Conservation (phyloP, 2,797 vertebrate species). For the Halcyon smyrnensis region DNA sequence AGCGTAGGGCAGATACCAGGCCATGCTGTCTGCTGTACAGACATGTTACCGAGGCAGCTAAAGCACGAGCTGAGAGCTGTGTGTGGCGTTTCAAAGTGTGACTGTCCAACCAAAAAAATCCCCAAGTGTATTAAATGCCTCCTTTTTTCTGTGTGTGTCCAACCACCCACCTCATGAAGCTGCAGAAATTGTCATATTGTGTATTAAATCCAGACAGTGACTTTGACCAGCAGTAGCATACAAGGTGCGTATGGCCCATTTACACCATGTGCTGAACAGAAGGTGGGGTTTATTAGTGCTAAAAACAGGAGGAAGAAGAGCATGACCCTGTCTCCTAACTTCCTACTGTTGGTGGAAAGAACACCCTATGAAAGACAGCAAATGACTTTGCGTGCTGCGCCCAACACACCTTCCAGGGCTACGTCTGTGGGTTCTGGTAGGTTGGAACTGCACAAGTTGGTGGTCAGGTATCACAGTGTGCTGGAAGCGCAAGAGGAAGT, state of each 20-base stretch:
- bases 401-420: not conserved
- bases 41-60: not conserved
- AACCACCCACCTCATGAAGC: not conserved
- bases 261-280: too few species aligned
- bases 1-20: not conserved
- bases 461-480: not conserved
- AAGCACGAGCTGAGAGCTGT: not conserved
- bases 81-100: not conserved
- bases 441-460: not conserved
- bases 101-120: not conserved
- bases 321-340: not conserved
- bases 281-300: not conserved
- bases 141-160: not conserved
- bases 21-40: not conserved
- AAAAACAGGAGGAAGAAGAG: not conserved
- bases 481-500: not conserved
- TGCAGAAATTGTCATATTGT: not conserved
- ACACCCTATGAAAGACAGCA: not conserved
- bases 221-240: not conserved
- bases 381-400: not conserved
- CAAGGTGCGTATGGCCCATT: rapidly evolving
- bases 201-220: not conserved
- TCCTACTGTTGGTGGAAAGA: not conserved
- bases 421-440: not conserved
- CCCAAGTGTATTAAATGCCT: too few species aligned